Evolutionary conservation across 2,888 invertebrate species (phyloP), one percentile per base, ranked within the genome.

Genomic region (Monoplex corrugatus): DNA sequence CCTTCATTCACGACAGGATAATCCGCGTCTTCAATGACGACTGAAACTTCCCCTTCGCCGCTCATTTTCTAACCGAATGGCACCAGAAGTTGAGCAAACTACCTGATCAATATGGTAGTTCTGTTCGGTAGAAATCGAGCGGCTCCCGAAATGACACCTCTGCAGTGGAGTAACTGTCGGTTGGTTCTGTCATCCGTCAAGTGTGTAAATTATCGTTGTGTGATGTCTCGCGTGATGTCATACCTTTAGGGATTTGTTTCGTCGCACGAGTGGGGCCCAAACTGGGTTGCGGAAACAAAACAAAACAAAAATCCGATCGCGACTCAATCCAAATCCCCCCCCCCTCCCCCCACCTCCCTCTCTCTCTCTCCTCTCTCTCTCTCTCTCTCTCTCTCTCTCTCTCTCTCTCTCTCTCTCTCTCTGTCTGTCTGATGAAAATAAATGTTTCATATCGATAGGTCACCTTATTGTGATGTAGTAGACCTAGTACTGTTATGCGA

Each of bases 1-100:
- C 87, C 89, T 88, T 89, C 91, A 85, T 89, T 90, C 90, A 89
- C 89, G 89, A 91, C 91, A 90, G 90, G 90, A 82, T 89, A 84
- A 57, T 91, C 90, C 45, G 87, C 84, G 85, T 90, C 89, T 72
- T 90, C 91, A 84, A 90, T 89, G 89, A 91, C 90, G 68, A 91
- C 89, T 82, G 89, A 89, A 68, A 90, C 89, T 88, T 89, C 72
- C 89, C 89, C 89, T 82, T 86, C 89, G 75, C 80, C 86, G 80
- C 89, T 89, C 86, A 89, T 89, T 84, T 85, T 89, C 80, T 85
- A 40, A 63, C 68, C 86, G 72, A 84, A 85, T 68, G 83, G 72
- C 45, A 75, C 75, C 19, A 38, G 63, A 23, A 44, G 28, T 85
- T 32, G 40, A 43, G 19, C 45, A 83, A 83, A 75, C 85, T 85